Evolutionary conservation across 2,113 vertebrate species (phyloP), one percentile per base, ranked within the genome.

Genomic region (Microtus pennsylvanicus): DNA sequence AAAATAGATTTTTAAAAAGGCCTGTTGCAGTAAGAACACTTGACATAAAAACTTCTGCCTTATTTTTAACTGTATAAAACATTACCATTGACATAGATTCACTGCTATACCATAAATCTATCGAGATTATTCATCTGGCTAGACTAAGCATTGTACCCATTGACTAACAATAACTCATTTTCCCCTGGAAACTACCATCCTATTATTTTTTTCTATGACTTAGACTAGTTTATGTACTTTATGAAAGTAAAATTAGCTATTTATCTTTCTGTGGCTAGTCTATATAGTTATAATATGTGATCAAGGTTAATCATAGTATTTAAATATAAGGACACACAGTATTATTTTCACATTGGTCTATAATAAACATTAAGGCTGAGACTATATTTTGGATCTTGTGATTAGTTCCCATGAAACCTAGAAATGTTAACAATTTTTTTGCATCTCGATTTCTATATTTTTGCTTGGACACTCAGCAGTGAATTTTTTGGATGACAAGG

Each of bases 1-100:
- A 58, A 16, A 61, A 65, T 75, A 76, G 65, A 93, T 86, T 82
- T 77, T 89, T 33, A 14, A 94, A 92, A 17, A 35, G n/a, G 87
- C n/a, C 76, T 58, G 19, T 77, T 85, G 33, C 67, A 35, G 13
- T 63, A 42, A 89, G 61, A 50, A 77, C 47, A 50, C 11, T 50
- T 38, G 42, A n/a, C 14, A 81, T 47, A 22, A 89, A 33, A 26
- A 0, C 9, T 50, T 22, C 61, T 63, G 13, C 67, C 47, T 82
- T 28, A 61, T 33, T 38, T 89, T 77, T 58, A 77, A 58, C 30
- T 13, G 5, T 38, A 70, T 6, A 58, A 61, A 58, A 70, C 13
- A 10, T 77, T 58, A 33, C 33, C 38, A n/a, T 76, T 58, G 28
- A 28, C 42, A 45, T 33, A 77, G 16, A 1, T 16, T 38, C 22